These are phyloP conservation scores for Cheilinus undulatus DNA, from an alignment of 2,113 vertebrate species.

Conservation along the genomic window DNA sequence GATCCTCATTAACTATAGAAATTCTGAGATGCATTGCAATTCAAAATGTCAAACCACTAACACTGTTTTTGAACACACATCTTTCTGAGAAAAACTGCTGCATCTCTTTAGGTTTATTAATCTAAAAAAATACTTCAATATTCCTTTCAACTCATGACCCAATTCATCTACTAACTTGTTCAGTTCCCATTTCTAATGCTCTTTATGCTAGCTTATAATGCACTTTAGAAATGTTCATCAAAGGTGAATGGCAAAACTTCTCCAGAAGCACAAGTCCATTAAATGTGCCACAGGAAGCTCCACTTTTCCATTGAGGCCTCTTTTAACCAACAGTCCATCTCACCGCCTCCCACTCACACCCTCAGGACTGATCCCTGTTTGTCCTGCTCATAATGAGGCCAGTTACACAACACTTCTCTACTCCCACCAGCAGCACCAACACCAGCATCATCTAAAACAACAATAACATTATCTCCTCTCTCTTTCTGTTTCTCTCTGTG, in stretches of 20 bases:
- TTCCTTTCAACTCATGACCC: too few relatives aligned
- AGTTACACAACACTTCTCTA: slow-evolving; percentile 69
- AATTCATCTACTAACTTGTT: too few relatives aligned
- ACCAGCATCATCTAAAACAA: slow-evolving; percentile 21
- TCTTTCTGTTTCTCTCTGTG: not conserved
- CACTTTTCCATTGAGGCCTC: slow-evolving; percentile 3
- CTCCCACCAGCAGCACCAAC: slow-evolving; percentile 18
- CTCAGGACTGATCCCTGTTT: slow-evolving; percentile 57
- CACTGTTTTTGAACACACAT: too few relatives aligned
- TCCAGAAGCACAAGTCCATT: slow-evolving; percentile 42
- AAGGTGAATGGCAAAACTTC: slow-evolving; percentile 16
- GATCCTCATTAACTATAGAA: too few relatives aligned
- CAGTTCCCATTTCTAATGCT: too few relatives aligned
- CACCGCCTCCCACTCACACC: slow-evolving; percentile 34
- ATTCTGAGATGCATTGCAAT: too few relatives aligned
- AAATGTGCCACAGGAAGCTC: slow-evolving; percentile 35
- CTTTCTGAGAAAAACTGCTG: too few relatives aligned
- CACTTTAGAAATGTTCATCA: too few relatives aligned
- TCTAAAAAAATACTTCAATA: too few relatives aligned
- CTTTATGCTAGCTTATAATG: too few relatives aligned
- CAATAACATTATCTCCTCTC: slow-evolving; percentile 22
- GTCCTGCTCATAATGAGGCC: slow-evolving; percentile 58
- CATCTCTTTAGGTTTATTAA: too few relatives aligned
- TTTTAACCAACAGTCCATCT: slow-evolving; percentile 5
- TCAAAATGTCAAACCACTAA: too few relatives aligned